Percentiles rank a stretch among this genome's conserved stretches.
Conservation (phyloP, 2,113 vertebrate genomes). For the Gallinago undulata region DNA sequence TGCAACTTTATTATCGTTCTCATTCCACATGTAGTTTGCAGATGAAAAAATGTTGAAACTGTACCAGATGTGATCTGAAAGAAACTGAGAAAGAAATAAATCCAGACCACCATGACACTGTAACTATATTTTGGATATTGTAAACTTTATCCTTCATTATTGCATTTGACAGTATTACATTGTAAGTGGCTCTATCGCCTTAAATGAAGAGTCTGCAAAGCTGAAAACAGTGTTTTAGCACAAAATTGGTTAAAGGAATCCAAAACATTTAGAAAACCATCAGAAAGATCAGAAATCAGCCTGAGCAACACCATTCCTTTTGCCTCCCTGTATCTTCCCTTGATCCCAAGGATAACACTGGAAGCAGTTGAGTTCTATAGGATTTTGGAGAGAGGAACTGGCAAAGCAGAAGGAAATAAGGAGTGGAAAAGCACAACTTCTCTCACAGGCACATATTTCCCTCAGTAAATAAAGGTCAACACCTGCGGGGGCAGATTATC, state of each 20-base stretch:
- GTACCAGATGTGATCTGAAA: slow-evolving; percentile 55
- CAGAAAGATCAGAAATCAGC: neutral
- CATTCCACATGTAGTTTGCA: slow-evolving; percentile 35
- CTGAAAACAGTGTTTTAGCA: neutral
- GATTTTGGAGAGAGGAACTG: neutral
- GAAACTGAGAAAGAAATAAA: slow-evolving; percentile 1
- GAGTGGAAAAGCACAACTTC: neutral
- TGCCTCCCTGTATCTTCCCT: neutral
- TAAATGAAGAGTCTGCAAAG: neutral
- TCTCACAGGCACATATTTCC: neutral
- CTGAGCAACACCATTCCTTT: neutral
- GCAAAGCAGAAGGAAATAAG: neutral
- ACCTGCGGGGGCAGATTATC: neutral
- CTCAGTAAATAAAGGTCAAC: neutral
- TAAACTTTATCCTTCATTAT: neutral
- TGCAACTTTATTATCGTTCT: slow-evolving; percentile 35
- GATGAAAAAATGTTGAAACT: slow-evolving; percentile 36
- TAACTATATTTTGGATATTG: neutral
- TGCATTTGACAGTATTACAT: neutral
- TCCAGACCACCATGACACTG: neutral
- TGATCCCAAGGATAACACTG: neutral
- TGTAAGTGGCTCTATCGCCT: neutral
- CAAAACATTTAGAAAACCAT: neutral
- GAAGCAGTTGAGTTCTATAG: neutral
- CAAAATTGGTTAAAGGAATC: neutral